These are phyloP conservation scores for Pitangus sulphuratus DNA, from an alignment of 2,797 vertebrate species.

Conservation along the genomic window DNA sequence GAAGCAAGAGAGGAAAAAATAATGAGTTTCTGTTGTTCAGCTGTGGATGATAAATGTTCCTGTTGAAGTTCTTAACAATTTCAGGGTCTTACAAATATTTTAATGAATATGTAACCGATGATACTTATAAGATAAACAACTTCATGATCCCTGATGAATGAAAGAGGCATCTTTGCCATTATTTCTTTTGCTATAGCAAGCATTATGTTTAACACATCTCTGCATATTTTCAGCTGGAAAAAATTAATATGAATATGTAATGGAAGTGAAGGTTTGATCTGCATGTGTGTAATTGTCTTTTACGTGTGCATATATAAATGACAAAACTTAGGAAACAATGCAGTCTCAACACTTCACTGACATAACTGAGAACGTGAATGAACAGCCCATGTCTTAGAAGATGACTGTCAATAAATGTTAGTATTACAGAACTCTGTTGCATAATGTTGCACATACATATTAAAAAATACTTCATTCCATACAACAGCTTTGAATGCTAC, in stretches of 20 bases:
- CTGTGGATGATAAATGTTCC: constrained; percentile 14
- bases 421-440: background rate
- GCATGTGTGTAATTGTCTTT: background rate
- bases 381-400: background rate
- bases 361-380: background rate
- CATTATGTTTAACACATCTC: background rate
- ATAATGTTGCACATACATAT: background rate
- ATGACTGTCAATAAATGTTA: background rate
- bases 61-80: constrained; percentile 17
- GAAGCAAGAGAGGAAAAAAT: background rate
- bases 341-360: background rate
- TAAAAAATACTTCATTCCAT: background rate
- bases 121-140: background rate
- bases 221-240: background rate
- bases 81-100: background rate
- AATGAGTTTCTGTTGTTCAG: constrained; percentile 1
- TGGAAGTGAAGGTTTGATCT: background rate
- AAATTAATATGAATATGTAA: background rate
- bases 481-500: background rate
- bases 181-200: background rate
- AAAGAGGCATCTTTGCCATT: background rate
- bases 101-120: background rate
- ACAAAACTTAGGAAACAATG: background rate
- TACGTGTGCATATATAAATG: background rate
- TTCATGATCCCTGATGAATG: background rate